Percentiles rank a stretch among this genome's conserved stretches.
Conservation (phyloP, 2,888 invertebrate species). For the Parnassius glacialis region DNA sequence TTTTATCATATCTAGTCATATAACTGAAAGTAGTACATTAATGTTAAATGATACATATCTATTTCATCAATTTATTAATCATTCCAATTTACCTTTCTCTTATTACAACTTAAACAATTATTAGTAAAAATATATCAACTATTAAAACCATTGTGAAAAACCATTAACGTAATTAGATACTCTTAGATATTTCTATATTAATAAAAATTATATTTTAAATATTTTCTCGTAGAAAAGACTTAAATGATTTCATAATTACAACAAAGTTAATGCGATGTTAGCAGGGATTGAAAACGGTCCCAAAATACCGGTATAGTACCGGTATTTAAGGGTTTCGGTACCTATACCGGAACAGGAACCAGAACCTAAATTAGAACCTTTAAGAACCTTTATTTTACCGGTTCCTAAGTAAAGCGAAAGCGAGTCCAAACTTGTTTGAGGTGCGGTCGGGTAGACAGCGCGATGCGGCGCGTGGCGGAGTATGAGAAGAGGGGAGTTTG, state of each 20-base stretch:
- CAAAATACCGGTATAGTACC: too few species aligned
- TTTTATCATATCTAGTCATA: slow-evolving; percentile 53
- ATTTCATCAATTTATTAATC: slow-evolving; percentile 63
- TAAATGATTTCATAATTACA: not conserved
- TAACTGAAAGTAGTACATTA: slow-evolving; percentile 40
- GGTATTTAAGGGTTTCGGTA: too few species aligned
- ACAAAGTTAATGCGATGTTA: not conserved
- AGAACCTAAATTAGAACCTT: too few species aligned
- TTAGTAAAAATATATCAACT: not conserved
- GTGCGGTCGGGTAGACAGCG: too few species aligned
- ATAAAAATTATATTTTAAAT: slow-evolving; percentile 21
- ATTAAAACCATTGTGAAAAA: slow-evolving; percentile 5
- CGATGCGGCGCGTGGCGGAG: too few species aligned
- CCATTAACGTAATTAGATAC: slow-evolving; percentile 34
- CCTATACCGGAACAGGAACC: too few species aligned
- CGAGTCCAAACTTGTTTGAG: too few species aligned
- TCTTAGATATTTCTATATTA: slow-evolving; percentile 19
- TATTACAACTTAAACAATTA: slow-evolving; percentile 26
- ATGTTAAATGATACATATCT: slow-evolving; percentile 59
- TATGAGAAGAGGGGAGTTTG: too few species aligned
- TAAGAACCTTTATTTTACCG: too few species aligned
- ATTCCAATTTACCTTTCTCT: slow-evolving; percentile 63
- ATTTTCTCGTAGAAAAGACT: slow-evolving; percentile 14
- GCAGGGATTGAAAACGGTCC: too few species aligned
- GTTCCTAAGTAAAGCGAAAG: too few species aligned